Conservation (phyloP, 64 coral and sea anemone species). For the Porites lutea region DNA sequence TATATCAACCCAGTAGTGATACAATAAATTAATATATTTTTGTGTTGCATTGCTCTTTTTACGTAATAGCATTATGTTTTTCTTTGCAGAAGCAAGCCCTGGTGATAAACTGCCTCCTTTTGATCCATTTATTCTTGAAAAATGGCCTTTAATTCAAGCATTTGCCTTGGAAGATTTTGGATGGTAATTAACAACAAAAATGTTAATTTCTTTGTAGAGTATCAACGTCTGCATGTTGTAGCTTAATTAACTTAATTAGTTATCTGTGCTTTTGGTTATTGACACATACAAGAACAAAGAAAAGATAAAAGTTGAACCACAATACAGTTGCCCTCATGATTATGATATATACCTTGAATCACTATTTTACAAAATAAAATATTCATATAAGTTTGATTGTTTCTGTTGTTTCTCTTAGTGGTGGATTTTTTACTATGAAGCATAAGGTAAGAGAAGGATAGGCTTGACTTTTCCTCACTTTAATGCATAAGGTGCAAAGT, state of each 20-base stretch:
- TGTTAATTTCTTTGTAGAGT: not conserved
- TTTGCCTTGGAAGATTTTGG: conserved; percentile 92
- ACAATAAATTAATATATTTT: too few relatives aligned
- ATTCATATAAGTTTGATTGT: not conserved
- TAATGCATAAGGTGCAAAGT: too few relatives aligned
- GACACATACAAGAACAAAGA: not conserved
- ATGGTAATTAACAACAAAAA: conserved; percentile 44
- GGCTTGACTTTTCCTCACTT: not conserved
- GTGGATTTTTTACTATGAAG: conserved; percentile 77
- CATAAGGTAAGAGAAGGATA: conserved; percentile 37
- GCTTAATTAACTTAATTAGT: too few relatives aligned
- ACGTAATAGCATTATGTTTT: not conserved
- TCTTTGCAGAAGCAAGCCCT: conserved; percentile 46
- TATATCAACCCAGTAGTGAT: too few relatives aligned
- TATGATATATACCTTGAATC: too few relatives aligned
- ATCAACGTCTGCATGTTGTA: too few relatives aligned
- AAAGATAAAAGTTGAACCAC: too few relatives aligned
- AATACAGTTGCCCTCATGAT: too few relatives aligned
- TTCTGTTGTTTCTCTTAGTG: not conserved
- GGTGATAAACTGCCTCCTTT: conserved; percentile 65
- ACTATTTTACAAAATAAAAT: too few relatives aligned
- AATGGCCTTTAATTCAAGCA: conserved; percentile 95
- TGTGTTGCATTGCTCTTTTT: too few relatives aligned
- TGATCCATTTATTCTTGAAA: conserved; percentile 85
- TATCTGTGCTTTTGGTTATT: not conserved